Base-by-base conservation (phyloP, 1,140 invertebrate species). In the Drosophila mayri region DNA sequence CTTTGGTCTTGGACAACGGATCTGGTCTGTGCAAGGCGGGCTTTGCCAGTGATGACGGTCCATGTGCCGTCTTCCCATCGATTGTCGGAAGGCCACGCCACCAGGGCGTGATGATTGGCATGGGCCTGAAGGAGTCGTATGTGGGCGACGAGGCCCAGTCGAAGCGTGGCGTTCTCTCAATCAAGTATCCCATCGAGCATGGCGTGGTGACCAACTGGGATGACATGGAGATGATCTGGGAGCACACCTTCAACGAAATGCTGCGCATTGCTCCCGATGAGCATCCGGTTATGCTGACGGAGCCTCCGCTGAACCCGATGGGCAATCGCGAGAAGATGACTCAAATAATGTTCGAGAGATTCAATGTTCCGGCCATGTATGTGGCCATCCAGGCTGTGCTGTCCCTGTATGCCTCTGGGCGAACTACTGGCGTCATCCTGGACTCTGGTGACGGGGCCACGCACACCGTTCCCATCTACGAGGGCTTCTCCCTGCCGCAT, bases 391-490 rank as follows among this genome's bases (percentile, higher is more conserved):
- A 55, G 35, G 52, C 52, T 0, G 52, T 38, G 52, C 20, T 55
- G 0, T 55, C 35, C 0, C 52, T 55, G 20, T 55, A 55, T 20
- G 52, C 52, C 14, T 55, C 52, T 9, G 52, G 52, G 1, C 52
- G 52, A 0, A 55, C 52, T 20, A 55, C 52, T 35, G 52, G 52
- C 2, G 25, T 55, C 14, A 38, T 55, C 4, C 14, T 55, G 52
- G 52, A 55, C 35, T 55, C 35, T 16, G 52, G 52, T 0, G 52
- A 55, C 3, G 52, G 52, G 9, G 52, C 52, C 52, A 37, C 52
- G 14, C 52, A 55, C 35, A 55, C 52, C 2, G 52, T 55, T 35
- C 52, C 52, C 52, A 55, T 55, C 52, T 55, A 55, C 14, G 52
- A 55, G 35, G 52, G 52, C 20, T 55, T n/a, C 52, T 55, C 35